Percentiles rank a stretch among this genome's conserved stretches.
Conservation (phyloP, 2,113 vertebrate genomes). For the Toxostoma redivivum region DNA sequence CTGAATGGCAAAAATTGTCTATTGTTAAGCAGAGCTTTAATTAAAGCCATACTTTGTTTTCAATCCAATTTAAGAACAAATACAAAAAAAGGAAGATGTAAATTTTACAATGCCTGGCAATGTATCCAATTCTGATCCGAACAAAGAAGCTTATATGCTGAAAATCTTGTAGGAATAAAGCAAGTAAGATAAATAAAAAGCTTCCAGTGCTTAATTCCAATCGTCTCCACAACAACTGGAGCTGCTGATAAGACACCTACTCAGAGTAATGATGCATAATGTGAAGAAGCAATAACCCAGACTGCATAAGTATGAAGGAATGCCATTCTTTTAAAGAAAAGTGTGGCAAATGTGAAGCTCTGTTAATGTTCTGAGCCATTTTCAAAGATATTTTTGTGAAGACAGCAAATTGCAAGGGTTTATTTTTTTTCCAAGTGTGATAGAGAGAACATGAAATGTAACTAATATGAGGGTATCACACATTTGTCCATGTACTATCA, state of each 20-base stretch:
- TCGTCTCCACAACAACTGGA: conserved; percentile 75
- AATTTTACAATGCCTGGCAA: conserved; percentile 73
- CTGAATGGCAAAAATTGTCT: not conserved
- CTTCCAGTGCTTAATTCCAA: conserved; percentile 77
- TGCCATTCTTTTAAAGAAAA: conserved; percentile 67
- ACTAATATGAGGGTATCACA: conserved; percentile 36
- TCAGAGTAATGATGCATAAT: conserved; percentile 77
- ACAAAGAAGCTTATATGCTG: conserved; percentile 77
- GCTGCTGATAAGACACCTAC: conserved; percentile 78
- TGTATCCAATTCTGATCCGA: conserved; percentile 68
- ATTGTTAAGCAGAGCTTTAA: conserved; percentile 64
- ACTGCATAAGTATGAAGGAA: conserved; percentile 57
- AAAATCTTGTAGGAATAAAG: conserved; percentile 77
- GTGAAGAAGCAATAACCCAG: conserved; percentile 69
- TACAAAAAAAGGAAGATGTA: conserved; percentile 64
- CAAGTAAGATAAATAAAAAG: conserved; percentile 77
- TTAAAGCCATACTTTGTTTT: conserved; percentile 75
- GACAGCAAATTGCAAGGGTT: conserved; percentile 39
- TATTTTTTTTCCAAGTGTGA: conserved; percentile 11
- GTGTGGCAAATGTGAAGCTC: conserved; percentile 61
- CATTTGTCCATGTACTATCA: conserved; percentile 52
- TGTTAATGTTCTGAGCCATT: conserved; percentile 58
- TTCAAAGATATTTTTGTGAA: conserved; percentile 64
- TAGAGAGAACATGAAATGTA: conserved; percentile 11
- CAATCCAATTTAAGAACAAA: conserved; percentile 76